Evolutionary conservation across 2,888 invertebrate genomes (phyloP), one percentile per base, ranked within the genome.

Genomic region (Epinotia ramella): DNA sequence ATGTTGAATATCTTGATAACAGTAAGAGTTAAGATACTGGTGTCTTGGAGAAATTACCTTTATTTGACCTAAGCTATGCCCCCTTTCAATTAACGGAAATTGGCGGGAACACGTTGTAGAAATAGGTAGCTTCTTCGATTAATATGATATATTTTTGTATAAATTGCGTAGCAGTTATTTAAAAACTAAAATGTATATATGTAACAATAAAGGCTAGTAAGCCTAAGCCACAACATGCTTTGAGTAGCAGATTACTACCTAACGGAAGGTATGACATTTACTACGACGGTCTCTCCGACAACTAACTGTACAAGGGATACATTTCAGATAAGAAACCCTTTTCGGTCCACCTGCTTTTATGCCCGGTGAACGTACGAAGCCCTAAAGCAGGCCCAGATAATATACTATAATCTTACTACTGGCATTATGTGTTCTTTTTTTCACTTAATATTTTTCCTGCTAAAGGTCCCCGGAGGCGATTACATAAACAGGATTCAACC

Each of bases 401-500:
- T 67, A 73, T 76, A 89, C 89, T 88, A 91, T 88, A 89, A 89
- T 89, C 89, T 88, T 88, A 87, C 87, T 88, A 88, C 88, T 87
- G 89, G 90, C 90, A 87, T 88, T 89, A 89, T 90, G 89, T 91
- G 88, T 91, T 89, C 89, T 89, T 91, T 92, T 73, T 92, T 93
- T 92, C 93, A 94, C 92, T 93, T 92, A 93, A 93, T 94, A 93
- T 94, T 93, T 93, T 92, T 89, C 89, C 87, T 89, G 89, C 84
- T 90, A 91, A 91, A 93, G 93, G 92, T 93, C 91, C 90, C 93
- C 87, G 86, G 87, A 89, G 92, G 90, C 92, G 93, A 94, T 94
- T 94, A 94, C 94, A 94, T 93, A 94, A 93, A 94, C 93, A 94
- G 93, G 93, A 93, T 93, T 92, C 93, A 93, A 93, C 93, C 92